phyloP scores from a whole-genome alignment of 2,888 invertebrate species.

The Dorcus hopei region DNA sequence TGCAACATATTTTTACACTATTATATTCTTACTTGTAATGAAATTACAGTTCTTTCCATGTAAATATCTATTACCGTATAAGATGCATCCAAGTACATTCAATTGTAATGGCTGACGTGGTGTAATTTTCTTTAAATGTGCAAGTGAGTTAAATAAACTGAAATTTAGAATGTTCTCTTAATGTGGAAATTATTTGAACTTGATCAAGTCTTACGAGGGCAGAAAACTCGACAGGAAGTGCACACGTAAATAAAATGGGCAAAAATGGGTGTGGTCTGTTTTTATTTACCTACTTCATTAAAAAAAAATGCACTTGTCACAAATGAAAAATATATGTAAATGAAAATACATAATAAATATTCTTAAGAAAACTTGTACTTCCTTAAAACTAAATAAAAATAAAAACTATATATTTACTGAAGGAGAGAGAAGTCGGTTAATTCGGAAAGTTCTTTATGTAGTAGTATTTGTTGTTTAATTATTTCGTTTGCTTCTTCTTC shows the following conservation, averaged over 20 bases:
- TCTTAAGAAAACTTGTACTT: too few relatives aligned
- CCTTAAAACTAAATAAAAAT: background rate
- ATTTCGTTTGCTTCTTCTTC: constrained; percentile 41
- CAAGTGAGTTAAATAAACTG: constrained; percentile 1
- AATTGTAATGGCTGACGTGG: background rate
- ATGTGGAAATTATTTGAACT: background rate
- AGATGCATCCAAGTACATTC: background rate
- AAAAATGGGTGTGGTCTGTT: too few relatives aligned
- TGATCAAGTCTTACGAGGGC: too few relatives aligned
- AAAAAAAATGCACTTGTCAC: too few relatives aligned
- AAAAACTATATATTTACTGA: constrained; percentile 9
- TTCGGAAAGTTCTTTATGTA: constrained; percentile 28
- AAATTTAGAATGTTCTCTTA: background rate
- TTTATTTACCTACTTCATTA: too few relatives aligned
- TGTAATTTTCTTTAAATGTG: constrained; percentile 3
- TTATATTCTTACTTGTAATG: constrained; percentile 3
- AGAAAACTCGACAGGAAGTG: too few relatives aligned
- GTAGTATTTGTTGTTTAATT: constrained; percentile 39
- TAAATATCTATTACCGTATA: background rate
- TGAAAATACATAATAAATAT: too few relatives aligned
- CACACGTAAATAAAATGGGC: too few relatives aligned
- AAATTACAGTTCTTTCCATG: constrained; percentile 1
- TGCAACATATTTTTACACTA: constrained; percentile 8
- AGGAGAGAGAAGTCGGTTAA: constrained; percentile 23
- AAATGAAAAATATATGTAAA: too few relatives aligned